These are phyloP conservation scores for Sander lucioperca DNA, from an alignment of 2,113 vertebrate genomes.

Conservation along the genomic window DNA sequence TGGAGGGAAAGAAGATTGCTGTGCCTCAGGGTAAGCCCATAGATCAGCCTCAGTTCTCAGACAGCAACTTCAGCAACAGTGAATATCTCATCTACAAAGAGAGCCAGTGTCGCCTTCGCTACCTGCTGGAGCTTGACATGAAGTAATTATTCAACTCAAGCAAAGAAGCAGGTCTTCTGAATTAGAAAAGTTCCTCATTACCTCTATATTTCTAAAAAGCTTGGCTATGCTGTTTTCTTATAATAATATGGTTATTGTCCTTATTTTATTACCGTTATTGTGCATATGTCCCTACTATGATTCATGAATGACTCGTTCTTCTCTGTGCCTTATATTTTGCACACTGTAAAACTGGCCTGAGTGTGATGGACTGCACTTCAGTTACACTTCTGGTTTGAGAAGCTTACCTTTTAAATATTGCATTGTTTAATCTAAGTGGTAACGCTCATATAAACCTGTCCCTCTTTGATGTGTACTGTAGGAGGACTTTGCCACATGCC, in stretches of 20 bases:
- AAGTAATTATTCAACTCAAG: constrained; percentile 20
- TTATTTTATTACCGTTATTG: neutral
- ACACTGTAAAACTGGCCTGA: constrained; percentile 7
- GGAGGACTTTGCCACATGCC: neutral
- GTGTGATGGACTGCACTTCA: constrained; percentile 1
- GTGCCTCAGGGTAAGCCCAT: constrained; percentile 89
- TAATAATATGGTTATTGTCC: neutral
- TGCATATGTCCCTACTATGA: neutral
- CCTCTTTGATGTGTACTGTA: neutral
- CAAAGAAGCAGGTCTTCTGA: constrained; percentile 39
- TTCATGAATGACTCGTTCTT: constrained; percentile 7
- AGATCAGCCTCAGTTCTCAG: constrained; percentile 74
- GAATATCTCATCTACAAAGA: constrained; percentile 95
- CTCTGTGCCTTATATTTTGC: constrained; percentile 65
- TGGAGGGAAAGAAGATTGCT: constrained; percentile 87
- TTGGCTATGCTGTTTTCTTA: constrained; percentile 6
- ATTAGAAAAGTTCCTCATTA: neutral
- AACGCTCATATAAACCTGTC: neutral
- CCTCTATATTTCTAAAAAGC: constrained; percentile 8
- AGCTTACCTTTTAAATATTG: neutral
- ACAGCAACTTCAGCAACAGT: constrained; percentile 87
- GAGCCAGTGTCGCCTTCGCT: constrained; percentile 90
- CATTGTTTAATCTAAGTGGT: neutral
- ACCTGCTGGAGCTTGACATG: constrained; percentile 89
- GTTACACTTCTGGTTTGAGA: neutral